These are phyloP conservation scores for Spondyliosoma cantharus DNA, from an alignment of 2,797 vertebrate species.

Conservation along the genomic window DNA sequence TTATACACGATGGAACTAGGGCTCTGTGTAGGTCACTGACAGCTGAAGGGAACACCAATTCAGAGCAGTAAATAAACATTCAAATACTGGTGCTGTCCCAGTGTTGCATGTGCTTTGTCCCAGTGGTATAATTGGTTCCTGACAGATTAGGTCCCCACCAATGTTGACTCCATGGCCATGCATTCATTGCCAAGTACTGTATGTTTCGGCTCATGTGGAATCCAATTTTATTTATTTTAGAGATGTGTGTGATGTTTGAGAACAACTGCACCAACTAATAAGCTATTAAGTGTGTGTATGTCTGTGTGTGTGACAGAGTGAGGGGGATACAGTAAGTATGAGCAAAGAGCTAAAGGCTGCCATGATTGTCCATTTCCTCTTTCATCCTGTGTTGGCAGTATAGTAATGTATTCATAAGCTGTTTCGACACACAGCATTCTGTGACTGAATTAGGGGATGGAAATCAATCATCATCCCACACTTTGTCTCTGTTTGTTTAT, in stretches of 20 bases:
- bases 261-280: background rate
- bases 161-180: too few relatives aligned
- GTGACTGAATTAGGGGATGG: constrained; percentile 45
- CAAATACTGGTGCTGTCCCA: too few relatives aligned
- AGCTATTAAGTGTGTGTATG: constrained; percentile 12
- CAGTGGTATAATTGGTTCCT: too few relatives aligned
- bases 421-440: constrained; percentile 26
- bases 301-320: background rate
- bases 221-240: background rate
- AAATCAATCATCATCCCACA: too few relatives aligned
- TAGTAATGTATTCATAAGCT: constrained; percentile 52
- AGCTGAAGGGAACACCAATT: constrained; percentile 3
- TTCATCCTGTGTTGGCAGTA: constrained; percentile 36
- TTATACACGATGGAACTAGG: constrained; percentile 8
- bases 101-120: too few relatives aligned
- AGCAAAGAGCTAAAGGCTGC: constrained; percentile 38
- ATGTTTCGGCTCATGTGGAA: constrained; percentile 14
- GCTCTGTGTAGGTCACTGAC: background rate
- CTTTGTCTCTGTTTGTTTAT: too few relatives aligned
- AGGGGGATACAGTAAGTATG: background rate
- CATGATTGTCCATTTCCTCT: constrained; percentile 31
- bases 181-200: too few relatives aligned
- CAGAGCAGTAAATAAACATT: too few relatives aligned
- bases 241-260: background rate
- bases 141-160: too few relatives aligned